Base-by-base conservation (phyloP, 2,888 invertebrate genomes). In the Leucoma salicis region DNA sequence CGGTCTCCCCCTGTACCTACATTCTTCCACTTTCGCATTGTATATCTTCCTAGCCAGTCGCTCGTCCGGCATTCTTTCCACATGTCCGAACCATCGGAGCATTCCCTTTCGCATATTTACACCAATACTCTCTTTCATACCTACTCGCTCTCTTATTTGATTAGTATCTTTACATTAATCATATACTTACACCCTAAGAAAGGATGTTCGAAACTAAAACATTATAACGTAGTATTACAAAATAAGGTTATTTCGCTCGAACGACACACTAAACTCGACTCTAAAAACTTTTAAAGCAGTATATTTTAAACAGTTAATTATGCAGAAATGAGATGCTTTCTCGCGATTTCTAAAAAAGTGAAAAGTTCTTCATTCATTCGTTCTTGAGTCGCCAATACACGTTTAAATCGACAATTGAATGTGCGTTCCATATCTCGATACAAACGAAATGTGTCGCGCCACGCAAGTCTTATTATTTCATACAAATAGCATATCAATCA, bases 361-460 rank as follows among this genome's bases (percentile, higher is more conserved):
- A 84, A 85, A 83, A 86, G 82, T 80, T 45, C 46, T 34, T 63
- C 59, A 62, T 64, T 61, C 58, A 62, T 63, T 59, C 53, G 68
- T 70, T 56, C 57, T 62, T 70, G 62, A 70, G 49, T 42, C 59
- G 63, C 54, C 54, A 61, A 63, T 46, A 57, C 70, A 64, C 56
- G 63, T 65, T n/a, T 63, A 66, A 63, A 70, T 73, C 12, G 27
- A 39, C 34, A 35, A 39, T 39, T 67, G 66, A 70, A 73, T 57
- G 28, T 55, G 38, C 63, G 61, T 63, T 64, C 60, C 53, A 66
- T 57, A 58, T 61, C 56, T 64, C 47, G 49, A 35, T 43, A 42
- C 53, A 53, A 66, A 69, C 24, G 18, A 39, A 39, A 31, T 70
- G 60, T 65, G 63, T 67, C 64, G 57, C 59, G 53, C 63, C 78